Conservation (phyloP, 2,797 vertebrate species). For the Phataginus tetradactyla region DNA sequence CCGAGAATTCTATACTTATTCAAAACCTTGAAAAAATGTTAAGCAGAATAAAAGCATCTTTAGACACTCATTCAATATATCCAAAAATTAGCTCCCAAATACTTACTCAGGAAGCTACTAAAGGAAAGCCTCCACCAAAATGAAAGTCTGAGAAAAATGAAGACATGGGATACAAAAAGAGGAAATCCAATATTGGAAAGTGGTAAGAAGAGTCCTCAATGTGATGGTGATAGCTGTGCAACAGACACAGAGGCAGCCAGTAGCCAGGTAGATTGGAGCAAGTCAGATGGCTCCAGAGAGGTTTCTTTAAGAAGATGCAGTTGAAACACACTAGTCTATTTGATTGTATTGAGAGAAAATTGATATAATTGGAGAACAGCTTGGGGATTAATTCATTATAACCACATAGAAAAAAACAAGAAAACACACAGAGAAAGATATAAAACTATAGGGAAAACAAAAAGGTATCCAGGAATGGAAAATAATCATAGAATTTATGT, state of each 20-base stretch:
- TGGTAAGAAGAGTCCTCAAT: background rate
- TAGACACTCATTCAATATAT: background rate
- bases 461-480: conserved; percentile 14
- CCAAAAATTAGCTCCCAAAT: background rate
- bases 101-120: background rate
- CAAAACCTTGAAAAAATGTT: background rate
- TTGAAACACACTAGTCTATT: background rate
- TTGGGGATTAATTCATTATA: background rate
- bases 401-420: background rate
- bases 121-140: background rate
- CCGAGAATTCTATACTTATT: background rate
- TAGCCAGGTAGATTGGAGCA: background rate
- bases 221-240: background rate
- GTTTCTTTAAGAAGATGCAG: background rate
- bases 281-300: background rate
- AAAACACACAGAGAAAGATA: background rate
- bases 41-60: background rate
- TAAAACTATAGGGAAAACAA: background rate
- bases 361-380: background rate
- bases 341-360: background rate
- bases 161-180: background rate
- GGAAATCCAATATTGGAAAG: background rate
- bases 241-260: background rate
- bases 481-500: background rate
- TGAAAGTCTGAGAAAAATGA: background rate